Percentiles rank a stretch among this genome's conserved stretches.
phyloP scores from a whole-genome alignment of 2,888 invertebrate genomes.

The Salticus scenicus region DNA sequence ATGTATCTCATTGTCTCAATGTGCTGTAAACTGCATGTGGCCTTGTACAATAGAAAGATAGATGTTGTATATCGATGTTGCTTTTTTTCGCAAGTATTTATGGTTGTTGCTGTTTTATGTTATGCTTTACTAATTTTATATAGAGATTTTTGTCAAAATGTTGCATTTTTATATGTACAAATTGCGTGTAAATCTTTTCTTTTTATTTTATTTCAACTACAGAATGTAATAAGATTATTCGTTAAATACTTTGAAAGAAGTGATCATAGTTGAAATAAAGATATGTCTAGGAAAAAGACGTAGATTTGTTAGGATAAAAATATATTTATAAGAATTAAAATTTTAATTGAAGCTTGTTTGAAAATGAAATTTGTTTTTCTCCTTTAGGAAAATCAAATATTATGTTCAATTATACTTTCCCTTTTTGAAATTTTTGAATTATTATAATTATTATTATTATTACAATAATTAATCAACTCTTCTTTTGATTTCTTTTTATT shows the following conservation, averaged over 20 bases:
- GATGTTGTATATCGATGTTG: constrained; percentile 57
- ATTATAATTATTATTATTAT: too few species aligned
- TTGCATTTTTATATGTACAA: background rate
- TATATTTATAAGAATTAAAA: background rate
- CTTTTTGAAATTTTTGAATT: too few species aligned
- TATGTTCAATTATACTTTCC: too few species aligned
- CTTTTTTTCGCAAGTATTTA: constrained; percentile 33
- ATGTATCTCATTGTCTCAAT: constrained; percentile 45
- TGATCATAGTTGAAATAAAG: background rate
- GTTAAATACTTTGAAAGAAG: background rate
- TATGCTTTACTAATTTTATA: constrained; percentile 15
- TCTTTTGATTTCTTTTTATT: too few species aligned
- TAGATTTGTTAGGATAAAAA: background rate
- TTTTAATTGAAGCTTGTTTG: background rate
- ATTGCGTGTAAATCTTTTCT: background rate
- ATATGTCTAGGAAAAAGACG: background rate
- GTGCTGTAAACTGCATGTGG: constrained; percentile 65
- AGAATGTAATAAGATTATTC: background rate
- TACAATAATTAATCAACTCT: too few species aligned
- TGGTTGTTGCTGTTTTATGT: constrained; percentile 29
- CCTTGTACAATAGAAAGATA: constrained; percentile 57
- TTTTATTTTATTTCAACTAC: background rate
- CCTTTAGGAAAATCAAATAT: background rate
- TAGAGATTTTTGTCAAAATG: background rate
- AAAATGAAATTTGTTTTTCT: background rate